Base-by-base conservation (phyloP, 2,113 vertebrate species). In the Myrmecobius fasciatus region DNA sequence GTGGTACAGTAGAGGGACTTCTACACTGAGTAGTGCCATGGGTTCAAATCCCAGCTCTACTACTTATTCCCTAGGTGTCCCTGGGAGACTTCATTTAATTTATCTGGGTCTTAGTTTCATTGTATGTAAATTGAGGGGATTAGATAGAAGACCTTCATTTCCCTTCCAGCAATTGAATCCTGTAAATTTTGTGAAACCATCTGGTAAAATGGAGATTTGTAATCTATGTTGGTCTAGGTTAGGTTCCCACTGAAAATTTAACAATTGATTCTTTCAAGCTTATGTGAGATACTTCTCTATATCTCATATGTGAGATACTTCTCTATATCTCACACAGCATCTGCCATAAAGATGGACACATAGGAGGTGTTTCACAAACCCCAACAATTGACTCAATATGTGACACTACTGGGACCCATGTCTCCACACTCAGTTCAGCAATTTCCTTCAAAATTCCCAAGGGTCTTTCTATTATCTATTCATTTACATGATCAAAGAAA, bases 401-500 rank as follows among this genome's bases (percentile, higher is more conserved):
- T 20, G 36, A 83, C 36, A 36, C 60, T 3, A 20, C 12, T 67
- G 1, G 14, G 4, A n/a, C 31, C 14, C 31, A n/a, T n/a, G 17
- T 75, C 36, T 75, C 31, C 60, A 11, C 56, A 31, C 28, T 75
- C 36, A 75, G 3, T 75, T 14, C 60, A n/a, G 11, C n/a, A 75
- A 75, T 75, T 67, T 75, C 60, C 60, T 75, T 75, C 60, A 75
- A 75, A 75, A 14, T 36, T 20, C n/a, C 6, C n/a, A 83, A 83
- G 12, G 60, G 11, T 47, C 31, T 28, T n/a, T 56, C 49, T 47
- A 46, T 43, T 25, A 60, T 31, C 46, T 28, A 56, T 49, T 52
- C n/a, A 95, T 54, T 54, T 5, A 52, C 92, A 90, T 31, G 90
- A 51, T 95, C 90, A 93, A 93, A 93, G 93, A 93, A 95, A n/a